phyloP scores from a whole-genome alignment of 2,888 invertebrate genomes.

The Cephus sareptanus region DNA sequence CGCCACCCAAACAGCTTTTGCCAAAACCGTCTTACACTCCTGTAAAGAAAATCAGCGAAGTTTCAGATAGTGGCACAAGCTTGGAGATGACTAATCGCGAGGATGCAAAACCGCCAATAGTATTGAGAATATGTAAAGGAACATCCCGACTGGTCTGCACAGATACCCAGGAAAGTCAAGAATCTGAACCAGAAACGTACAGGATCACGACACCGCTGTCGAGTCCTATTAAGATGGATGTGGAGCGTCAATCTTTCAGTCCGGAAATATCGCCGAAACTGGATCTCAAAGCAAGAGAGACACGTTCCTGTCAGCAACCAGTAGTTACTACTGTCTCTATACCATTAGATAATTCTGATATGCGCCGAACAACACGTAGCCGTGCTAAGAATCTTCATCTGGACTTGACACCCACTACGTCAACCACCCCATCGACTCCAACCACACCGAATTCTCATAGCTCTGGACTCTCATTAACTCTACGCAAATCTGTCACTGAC shows the following conservation, averaged over 20 bases:
- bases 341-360: conserved; percentile 56
- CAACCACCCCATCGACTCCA: conserved; percentile 26
- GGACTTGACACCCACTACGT: conserved; percentile 40
- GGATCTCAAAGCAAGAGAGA: conserved; percentile 21
- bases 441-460: conserved; percentile 41
- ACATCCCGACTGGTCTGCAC: conserved; percentile 70
- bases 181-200: conserved; percentile 49
- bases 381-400: conserved; percentile 57
- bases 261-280: conserved; percentile 7
- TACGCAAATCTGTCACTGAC: conserved; percentile 60
- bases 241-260: conserved; percentile 20
- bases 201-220: conserved; percentile 51
- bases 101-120: conserved; percentile 79
- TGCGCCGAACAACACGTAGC: conserved; percentile 60
- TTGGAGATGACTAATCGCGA: conserved; percentile 46
- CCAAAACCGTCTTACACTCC: conserved; percentile 57
- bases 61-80: conserved; percentile 37
- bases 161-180: conserved; percentile 44
- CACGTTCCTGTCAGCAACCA: conserved; percentile 39
- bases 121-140: conserved; percentile 86
- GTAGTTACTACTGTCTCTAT: conserved; percentile 53
- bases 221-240: conserved; percentile 47
- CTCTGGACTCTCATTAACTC: conserved; percentile 56
- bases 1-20: not conserved
- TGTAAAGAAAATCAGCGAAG: conserved; percentile 60